A percentile compares a stretch with the other conserved stretches of the same genome.
phyloP scores from a whole-genome alignment of 2,797 vertebrate species.

The Gymnoscopelus braueri region DNA sequence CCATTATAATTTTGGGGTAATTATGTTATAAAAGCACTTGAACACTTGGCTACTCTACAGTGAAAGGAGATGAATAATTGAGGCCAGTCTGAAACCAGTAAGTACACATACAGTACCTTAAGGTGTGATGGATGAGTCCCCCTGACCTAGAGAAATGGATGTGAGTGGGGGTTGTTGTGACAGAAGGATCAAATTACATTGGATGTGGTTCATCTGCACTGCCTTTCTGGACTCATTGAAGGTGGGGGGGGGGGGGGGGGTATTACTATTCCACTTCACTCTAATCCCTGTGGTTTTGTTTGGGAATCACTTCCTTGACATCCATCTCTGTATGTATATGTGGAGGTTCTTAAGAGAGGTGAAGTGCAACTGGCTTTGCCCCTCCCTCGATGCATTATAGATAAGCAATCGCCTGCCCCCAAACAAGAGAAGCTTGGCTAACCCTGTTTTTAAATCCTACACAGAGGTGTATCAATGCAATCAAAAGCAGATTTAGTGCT shows the following conservation, averaged over 20 bases:
- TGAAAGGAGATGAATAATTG: slow-evolving; percentile 41
- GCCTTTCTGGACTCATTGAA: neutral
- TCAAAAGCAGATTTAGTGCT: slow-evolving; percentile 10
- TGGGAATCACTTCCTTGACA: slow-evolving; percentile 29
- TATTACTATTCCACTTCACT: neutral
- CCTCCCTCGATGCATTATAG: slow-evolving; percentile 2
- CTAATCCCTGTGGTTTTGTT: neutral
- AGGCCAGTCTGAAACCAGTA: slow-evolving; percentile 17
- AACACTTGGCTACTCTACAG: slow-evolving; percentile 25
- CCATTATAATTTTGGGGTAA: slow-evolving; percentile 6
- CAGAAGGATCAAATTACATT: slow-evolving; percentile 34
- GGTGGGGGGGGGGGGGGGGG: too few species aligned
- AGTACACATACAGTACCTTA: slow-evolving; percentile 4
- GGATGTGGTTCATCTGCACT: slow-evolving; percentile 31
- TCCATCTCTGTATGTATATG: slow-evolving; percentile 28
- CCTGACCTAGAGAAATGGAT: slow-evolving; percentile 35
- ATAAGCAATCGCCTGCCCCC: slow-evolving; percentile 22
- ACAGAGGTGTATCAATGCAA: neutral
- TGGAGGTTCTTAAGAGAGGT: neutral
- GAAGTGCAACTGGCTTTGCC: neutral
- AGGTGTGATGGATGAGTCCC: slow-evolving; percentile 35
- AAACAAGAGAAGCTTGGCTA: neutral
- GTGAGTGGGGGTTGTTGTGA: slow-evolving; percentile 6
- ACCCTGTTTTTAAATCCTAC: neutral
- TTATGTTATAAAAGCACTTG: slow-evolving; percentile 1